Percentiles rank a stretch among this genome's conserved stretches.
These are phyloP conservation scores for Brachypalpus laphriformis DNA, from an alignment of 2,888 invertebrate species.

Conservation along the genomic window DNA sequence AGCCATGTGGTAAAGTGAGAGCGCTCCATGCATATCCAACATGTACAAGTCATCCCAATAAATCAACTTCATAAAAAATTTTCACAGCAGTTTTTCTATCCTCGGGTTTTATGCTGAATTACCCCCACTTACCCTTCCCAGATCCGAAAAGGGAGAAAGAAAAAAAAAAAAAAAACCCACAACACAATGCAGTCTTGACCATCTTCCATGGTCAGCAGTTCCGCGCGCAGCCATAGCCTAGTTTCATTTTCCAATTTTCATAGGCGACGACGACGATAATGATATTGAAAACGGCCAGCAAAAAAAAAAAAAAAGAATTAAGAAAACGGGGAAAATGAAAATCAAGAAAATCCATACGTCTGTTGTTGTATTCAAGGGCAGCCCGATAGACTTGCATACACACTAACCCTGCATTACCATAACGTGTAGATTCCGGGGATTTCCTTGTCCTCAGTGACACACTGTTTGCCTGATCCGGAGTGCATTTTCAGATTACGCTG, in stretches of 20 bases:
- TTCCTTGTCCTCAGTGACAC: constrained; percentile 64
- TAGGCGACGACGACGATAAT: constrained; percentile 25
- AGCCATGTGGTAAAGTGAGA: constrained; percentile 18
- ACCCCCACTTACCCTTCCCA: background rate
- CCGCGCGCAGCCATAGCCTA: constrained; percentile 30
- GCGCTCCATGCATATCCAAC: background rate
- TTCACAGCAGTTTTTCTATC: constrained; percentile 12
- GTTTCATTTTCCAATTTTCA: constrained; percentile 35
- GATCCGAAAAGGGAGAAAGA: background rate
- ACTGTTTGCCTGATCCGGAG: background rate
- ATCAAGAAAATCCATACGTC: constrained; percentile 44
- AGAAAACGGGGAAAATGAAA: constrained; percentile 21
- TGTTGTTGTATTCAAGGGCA: constrained; percentile 44
- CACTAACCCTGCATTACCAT: constrained; percentile 20
- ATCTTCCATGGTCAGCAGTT: constrained; percentile 23
- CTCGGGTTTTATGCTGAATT: background rate
- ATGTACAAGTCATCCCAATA: constrained; percentile 20
- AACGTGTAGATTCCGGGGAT: constrained; percentile 39
- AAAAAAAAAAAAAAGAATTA: background rate
- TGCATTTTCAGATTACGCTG: constrained; percentile 52
- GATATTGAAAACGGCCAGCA: constrained; percentile 32
- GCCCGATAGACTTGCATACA: background rate
- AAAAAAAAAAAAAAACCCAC: background rate
- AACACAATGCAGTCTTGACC: constrained; percentile 28
- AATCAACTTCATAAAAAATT: constrained; percentile 31